A percentile compares a stretch with the other conserved stretches of the same genome.
These are phyloP conservation scores for Hyphantria cunea DNA, from an alignment of 1,140 invertebrate genomes.

Conservation along the genomic window DNA sequence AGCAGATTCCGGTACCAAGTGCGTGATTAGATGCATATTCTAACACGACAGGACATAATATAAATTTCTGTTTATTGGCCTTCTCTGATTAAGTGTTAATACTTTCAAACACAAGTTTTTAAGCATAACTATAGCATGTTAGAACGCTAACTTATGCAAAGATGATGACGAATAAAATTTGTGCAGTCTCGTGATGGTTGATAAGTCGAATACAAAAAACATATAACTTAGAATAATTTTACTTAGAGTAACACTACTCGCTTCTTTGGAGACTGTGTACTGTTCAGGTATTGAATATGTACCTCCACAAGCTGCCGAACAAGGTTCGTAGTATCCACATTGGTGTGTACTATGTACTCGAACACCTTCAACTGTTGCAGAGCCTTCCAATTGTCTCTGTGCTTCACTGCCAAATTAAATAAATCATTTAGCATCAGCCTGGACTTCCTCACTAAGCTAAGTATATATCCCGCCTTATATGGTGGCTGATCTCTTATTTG, in stretches of 20 bases:
- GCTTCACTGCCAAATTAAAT: constrained; percentile 67
- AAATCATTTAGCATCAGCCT: constrained; percentile 64
- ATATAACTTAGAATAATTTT: neutral
- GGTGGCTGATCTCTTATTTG: constrained; percentile 41
- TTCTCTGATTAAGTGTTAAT: too few relatives aligned
- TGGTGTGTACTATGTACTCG: constrained; percentile 65
- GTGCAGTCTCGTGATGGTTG: too few relatives aligned
- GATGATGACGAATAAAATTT: too few relatives aligned
- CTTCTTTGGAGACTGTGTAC: constrained; percentile 38
- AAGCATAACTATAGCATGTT: too few relatives aligned
- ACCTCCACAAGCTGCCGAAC: constrained; percentile 62
- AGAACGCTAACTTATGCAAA: too few relatives aligned
- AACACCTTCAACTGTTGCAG: constrained; percentile 69
- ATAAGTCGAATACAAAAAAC: too few relatives aligned
- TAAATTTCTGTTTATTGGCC: too few relatives aligned
- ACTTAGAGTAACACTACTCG: constrained; percentile 48
- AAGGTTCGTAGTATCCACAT: constrained; percentile 66
- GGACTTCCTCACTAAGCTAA: constrained; percentile 63
- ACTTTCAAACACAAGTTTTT: too few relatives aligned
- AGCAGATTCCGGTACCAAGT: too few relatives aligned
- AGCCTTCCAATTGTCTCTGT: constrained; percentile 65
- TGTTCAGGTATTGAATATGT: constrained; percentile 53
- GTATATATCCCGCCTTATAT: constrained; percentile 64
- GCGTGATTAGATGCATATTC: too few relatives aligned
- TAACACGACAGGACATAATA: too few relatives aligned